A percentile compares a stretch with the other conserved stretches of the same genome.
phyloP scores from a whole-genome alignment of 2,113 vertebrate species.

The Nibea coibor region DNA sequence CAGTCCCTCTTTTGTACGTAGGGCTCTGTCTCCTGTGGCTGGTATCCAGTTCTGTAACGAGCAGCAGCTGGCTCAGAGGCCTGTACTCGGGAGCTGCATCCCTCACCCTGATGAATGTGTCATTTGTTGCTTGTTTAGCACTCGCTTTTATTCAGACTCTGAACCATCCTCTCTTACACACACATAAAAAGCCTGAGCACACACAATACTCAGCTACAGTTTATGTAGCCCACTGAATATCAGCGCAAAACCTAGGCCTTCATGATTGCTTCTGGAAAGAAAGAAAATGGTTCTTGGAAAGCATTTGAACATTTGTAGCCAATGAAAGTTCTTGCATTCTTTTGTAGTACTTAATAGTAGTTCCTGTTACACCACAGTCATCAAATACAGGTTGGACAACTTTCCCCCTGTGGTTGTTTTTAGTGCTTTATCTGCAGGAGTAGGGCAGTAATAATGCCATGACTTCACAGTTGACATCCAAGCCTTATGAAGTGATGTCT shows the following conservation, averaged over 20 bases:
- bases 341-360: slow-evolving; percentile 46
- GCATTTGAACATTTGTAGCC: slow-evolving; percentile 38
- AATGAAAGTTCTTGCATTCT: slow-evolving; percentile 51
- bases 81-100: slow-evolving; percentile 73
- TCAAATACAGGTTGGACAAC: slow-evolving; percentile 36
- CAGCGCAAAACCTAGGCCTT: slow-evolving; percentile 35
- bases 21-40: slow-evolving; percentile 66
- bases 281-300: slow-evolving; percentile 50
- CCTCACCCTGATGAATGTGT: slow-evolving; percentile 75
- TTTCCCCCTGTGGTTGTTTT: slow-evolving; percentile 44
- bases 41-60: slow-evolving; percentile 76
- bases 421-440: slow-evolving; percentile 51
- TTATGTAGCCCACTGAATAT: slow-evolving; percentile 32
- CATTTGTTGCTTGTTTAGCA: slow-evolving; percentile 79
- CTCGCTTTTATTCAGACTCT: slow-evolving; percentile 66
- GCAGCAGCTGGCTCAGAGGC: slow-evolving; percentile 79
- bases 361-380: slow-evolving; percentile 58
- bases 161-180: slow-evolving; percentile 27
- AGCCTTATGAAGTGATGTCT: slow-evolving; percentile 53
- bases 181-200: slow-evolving; percentile 23
- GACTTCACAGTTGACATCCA: slow-evolving; percentile 56
- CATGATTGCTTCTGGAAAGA: slow-evolving; percentile 33
- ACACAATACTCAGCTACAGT: slow-evolving; percentile 26
- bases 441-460: slow-evolving; percentile 19
- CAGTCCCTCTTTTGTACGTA: slow-evolving; percentile 74